Base-by-base conservation (phyloP, 2,888 invertebrate species). In the Cantharis flavilabris region DNA sequence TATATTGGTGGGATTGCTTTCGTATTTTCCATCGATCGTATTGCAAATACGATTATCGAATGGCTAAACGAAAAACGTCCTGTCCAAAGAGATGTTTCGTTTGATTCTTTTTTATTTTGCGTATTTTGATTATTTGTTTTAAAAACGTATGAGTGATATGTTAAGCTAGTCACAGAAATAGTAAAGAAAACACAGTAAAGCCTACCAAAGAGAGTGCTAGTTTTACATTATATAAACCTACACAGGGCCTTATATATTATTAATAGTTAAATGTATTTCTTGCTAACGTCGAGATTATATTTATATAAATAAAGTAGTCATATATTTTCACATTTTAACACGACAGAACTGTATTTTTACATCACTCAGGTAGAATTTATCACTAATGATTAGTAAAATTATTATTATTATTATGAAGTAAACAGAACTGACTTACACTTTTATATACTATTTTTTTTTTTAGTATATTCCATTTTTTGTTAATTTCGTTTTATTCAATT, bases 121-220 rank as follows among this genome's bases (percentile, higher is more conserved):
- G 63, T 62, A 20, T 49, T 49, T 49, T 49, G 49, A 64, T 62
- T 71, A 72, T 63, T 62, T 69, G 62, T 69, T 69, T 77, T 26
- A 64, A 69, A 63, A 75, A 76, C 70, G 74, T 80, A 80, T 70
- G 83, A 83, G 84, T 84, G 84, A 84, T 84, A 84, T 84, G 79
- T 81, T 80, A 83, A 83, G 83, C 84, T 84, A 84, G 84, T 84
- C 84, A 84, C 83, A 81, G 76, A 80, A 72, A 79, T 80, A 81
- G 75, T 75, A 80, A 75, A 80, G 73, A 62, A 76, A n/a, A 49
- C 49, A n/a, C 49, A 49, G 77, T 78, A 74, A 81, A 80, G 81
- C 80, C 82, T 82, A 83, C 83, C 83, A 83, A 83, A 83, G 83
- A 83, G 79, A 79, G 77, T 77, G 77, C 79, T 79, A 79, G 77